Base-by-base conservation (phyloP, 2,888 invertebrate genomes). In the Eudasyphora cyanicolor region DNA sequence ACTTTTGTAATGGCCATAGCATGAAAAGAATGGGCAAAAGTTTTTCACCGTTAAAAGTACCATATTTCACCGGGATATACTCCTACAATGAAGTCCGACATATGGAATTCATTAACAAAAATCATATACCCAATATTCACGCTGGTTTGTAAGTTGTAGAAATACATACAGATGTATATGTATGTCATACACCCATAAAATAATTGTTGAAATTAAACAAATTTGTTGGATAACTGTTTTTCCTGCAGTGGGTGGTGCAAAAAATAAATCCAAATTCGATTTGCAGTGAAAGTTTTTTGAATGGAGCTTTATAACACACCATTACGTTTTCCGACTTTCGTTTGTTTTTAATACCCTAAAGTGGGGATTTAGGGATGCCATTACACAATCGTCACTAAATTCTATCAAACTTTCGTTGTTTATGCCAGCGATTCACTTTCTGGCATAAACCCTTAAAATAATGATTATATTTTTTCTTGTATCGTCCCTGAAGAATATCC, bases 141-240 rank as follows among this genome's bases (percentile, higher is more conserved):
- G 6, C 10, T 7, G 6, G 35, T 45, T 8, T 45, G 45, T n/a
- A n/a, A n/a, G 38, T 45, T 45, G 4, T 45, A n/a, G n/a, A n/a
- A n/a, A 45, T 45, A 45, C 45, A 21, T 3, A 60, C 60, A 29
- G 57, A 14, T 14, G 27, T 24, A 51, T 51, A 51, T 62, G 32
- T 62, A 17, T 35, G 32, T 62, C 49, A 29, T 2, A 60, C n/a
- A 35, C 49, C 12, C 49, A 6, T 35, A n/a, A 60, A 60, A 60
- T 62, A 67, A 38, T 67, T 67, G 38, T 42, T 67, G 5, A 67
- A 67, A 67, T 67, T 67, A 67, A 19, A 67, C 67, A 67, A 42
- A 42, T 67, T 67, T 32, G 38, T 67, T 67, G 21, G 67, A 12
- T 35, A 67, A 67, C 42, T 67, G 42, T 24, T 42, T 42, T 14